Base-by-base conservation (phyloP, 1,140 invertebrate genomes). In the Pentalonia nigronervosa region DNA sequence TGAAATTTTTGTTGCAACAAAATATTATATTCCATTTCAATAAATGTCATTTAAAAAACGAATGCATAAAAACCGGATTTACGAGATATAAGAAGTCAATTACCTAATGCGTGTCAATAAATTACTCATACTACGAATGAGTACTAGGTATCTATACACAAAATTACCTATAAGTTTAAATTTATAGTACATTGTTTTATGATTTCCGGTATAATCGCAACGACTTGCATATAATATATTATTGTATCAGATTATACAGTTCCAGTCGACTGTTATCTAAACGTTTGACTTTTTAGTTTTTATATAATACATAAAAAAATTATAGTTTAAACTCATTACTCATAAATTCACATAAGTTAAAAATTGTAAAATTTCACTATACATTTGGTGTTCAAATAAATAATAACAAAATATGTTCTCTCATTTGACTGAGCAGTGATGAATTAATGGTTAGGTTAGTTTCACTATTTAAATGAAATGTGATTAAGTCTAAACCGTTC, bases 51-150 rank as follows among this genome's bases (percentile, higher is more conserved):
- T 60, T 41, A 90, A 90, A 30, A 25, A 90, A 90, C 25, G 21
- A 3, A 60, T 34, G 34, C 34, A 41, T 41, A 90, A 60, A 60
- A 90, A 90, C 88, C 88, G 88, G 88, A 90, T 90, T 60, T 41
- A n/a, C 53, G 0, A 25, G 17, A 53, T 89, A 50, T 34, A 9
- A 36, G 17, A 11, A 89, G 47, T 89, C 86, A 23, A 23, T n/a
- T 60, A 60, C 50, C 88, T 90, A 56, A 56, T 56, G 50, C 23
- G 34, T 60, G 36, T 56, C 41, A 25, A 56, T 90, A 90, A 56
- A 90, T 60, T 45, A 30, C 30, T 17, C 4, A 76, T 76, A 76
- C 50, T 53, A 21, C 50, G 48, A 25, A 41, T n/a, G n/a, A n/a
- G n/a, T n/a, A n/a, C n/a, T n/a, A n/a, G n/a, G n/a, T 36, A 11